Evolutionary conservation across 2,797 vertebrate genomes (phyloP), one percentile per base, ranked within the genome.

Genomic region (Dendrocincla tyrannina): DNA sequence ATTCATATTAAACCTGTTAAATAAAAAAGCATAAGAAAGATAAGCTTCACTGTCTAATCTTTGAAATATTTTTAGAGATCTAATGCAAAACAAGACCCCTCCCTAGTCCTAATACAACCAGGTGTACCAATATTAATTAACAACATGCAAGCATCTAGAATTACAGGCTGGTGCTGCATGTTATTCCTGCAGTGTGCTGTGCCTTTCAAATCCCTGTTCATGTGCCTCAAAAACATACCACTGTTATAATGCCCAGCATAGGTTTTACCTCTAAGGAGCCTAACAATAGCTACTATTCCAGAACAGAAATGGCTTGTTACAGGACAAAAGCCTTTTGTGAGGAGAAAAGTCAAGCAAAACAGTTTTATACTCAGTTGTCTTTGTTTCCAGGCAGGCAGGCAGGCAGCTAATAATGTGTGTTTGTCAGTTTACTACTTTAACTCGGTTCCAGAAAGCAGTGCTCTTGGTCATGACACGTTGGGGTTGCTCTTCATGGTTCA

Each of bases 241-340:
- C 77, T 91, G 30, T 94, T 93, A 68, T 32, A 88, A 75, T 69
- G 74, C 53, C 73, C 79, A 76, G 23, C 80, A 82, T 52, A 96
- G 85, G 77, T 96, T 96, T 96, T 82, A 88, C 89, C 85, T 95
- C 92, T 90, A 91, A 95, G 92, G 73, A 97, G 46, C 67, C 20
- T 67, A 93, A 97, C 95, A 97, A 98, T 96, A 88, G 91, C 59
- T 96, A 88, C 89, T 73, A 27, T 97, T 98, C 96, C 83, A 95
- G 97, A 98, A 98, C 79, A 85, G 87, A 92, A 93, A 91, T 47
- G n/a, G 89, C 64, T 77, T 91, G 79, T 95, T 96, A 58, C 32
- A 66, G 88, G 82, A 96, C 80, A 97, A 97, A 97, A 91, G 88
- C 88, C 93, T 95, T 97, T 96, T 95, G 95, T 93, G 84, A 46